Conservation (phyloP, 1,140 invertebrate genomes). For the Apis dorsata region DNA sequence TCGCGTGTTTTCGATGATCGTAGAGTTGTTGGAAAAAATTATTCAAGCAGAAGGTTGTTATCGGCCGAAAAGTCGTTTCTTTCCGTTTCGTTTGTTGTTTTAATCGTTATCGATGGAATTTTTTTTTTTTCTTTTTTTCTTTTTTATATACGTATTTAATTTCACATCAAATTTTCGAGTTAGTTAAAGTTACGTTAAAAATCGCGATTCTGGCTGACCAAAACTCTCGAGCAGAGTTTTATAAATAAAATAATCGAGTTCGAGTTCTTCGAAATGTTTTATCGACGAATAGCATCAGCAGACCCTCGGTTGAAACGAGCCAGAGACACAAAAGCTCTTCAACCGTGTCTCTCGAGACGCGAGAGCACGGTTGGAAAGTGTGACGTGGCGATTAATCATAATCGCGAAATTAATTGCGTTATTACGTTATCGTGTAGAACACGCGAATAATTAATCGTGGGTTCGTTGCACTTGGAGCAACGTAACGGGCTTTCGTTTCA, state of each 20-base stretch:
- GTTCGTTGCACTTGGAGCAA: conserved; percentile 53
- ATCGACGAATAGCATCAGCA: not conserved
- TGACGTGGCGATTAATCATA: conserved; percentile 53
- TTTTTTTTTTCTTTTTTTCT: too few relatives aligned
- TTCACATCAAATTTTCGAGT: not conserved
- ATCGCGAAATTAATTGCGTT: conserved; percentile 56
- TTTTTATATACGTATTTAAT: too few relatives aligned
- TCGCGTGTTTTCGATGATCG: too few relatives aligned
- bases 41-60: too few relatives aligned
- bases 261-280: not conserved
- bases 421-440: conserved; percentile 49
- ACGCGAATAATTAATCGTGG: conserved; percentile 60
- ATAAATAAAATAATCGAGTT: not conserved
- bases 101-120: not conserved
- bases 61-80: too few relatives aligned
- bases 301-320: not conserved
- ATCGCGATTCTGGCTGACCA: too few relatives aligned
- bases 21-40: too few relatives aligned
- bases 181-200: not conserved
- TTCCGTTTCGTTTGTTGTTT: too few relatives aligned
- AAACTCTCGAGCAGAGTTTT: too few relatives aligned
- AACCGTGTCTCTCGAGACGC: conserved; percentile 14
- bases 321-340: conserved; percentile 17
- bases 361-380: conserved; percentile 46
- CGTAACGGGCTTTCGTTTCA: conserved; percentile 10